Conservation (phyloP, 1,140 invertebrate species). For the Caenorhabditis remanei region DNA sequence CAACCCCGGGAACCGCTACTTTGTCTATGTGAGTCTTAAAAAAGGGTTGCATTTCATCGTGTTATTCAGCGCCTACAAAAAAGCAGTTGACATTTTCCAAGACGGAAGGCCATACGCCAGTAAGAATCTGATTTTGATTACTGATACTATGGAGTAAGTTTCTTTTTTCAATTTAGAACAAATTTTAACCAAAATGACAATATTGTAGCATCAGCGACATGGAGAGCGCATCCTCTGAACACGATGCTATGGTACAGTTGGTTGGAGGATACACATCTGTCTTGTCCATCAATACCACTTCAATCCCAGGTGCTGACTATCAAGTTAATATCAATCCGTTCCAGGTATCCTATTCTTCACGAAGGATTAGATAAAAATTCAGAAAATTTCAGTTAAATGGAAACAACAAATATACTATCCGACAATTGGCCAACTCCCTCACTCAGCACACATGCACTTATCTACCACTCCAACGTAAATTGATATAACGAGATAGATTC, state of each 20-base stretch:
- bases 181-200: neutral
- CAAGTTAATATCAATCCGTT: neutral
- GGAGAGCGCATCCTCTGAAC: conserved; percentile 5
- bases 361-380: neutral
- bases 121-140: conserved; percentile 47
- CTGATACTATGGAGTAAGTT: conserved; percentile 53
- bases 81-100: conserved; percentile 8
- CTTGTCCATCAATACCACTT: conserved; percentile 18
- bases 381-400: neutral
- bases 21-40: conserved; percentile 41
- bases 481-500: neutral
- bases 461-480: conserved; percentile 12
- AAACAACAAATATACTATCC: conserved; percentile 3
- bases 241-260: conserved; percentile 1
- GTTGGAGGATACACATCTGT: conserved; percentile 46
- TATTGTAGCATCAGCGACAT: conserved; percentile 18
- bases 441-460: conserved; percentile 23
- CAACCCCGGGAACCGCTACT: conserved; percentile 33
- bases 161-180: neutral
- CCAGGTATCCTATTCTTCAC: neutral
- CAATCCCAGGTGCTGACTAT: conserved; percentile 31
- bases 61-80: conserved; percentile 42
- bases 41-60: too few species aligned
- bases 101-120: conserved; percentile 16
- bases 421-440: conserved; percentile 14